Evolutionary conservation across 2,113 vertebrate genomes (phyloP).

Genomic region (Apodemus speciosus): DNA sequence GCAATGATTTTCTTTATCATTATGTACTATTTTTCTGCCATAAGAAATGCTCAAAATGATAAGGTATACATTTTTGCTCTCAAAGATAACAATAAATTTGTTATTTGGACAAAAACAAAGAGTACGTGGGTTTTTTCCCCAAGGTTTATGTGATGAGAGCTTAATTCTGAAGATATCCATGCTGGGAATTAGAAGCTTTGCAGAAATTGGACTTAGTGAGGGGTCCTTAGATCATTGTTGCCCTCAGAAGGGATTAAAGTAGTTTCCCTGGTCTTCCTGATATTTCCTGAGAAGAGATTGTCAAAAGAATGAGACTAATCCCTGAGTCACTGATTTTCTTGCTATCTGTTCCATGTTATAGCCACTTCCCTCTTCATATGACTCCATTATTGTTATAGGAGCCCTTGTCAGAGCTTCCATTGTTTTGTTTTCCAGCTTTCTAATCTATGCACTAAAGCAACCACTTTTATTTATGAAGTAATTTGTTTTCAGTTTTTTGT

Average conservation of each 20-base stretch:
- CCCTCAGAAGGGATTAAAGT: neutral
- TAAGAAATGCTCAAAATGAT: neutral
- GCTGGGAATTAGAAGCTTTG: neutral
- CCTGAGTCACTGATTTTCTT: neutral
- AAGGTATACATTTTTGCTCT: neutral
- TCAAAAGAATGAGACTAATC: neutral
- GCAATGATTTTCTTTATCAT: neutral
- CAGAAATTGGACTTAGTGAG: neutral
- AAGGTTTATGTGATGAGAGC: neutral
- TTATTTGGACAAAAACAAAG: neutral
- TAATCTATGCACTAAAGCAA: neutral
- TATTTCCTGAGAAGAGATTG: neutral
- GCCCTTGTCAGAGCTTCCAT: neutral
- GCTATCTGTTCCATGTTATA: neutral
- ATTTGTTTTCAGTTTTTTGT: neutral
- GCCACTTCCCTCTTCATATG: neutral
- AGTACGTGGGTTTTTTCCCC: neutral
- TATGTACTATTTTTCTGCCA: neutral
- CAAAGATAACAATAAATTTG: neutral
- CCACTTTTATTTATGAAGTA: neutral
- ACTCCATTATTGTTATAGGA: neutral
- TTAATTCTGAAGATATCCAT: neutral
- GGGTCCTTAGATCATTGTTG: neutral
- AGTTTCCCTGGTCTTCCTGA: neutral
- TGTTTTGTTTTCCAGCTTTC: neutral